Evolutionary conservation across 2,888 invertebrate species (phyloP).

Genomic region (Lordiphosa fenestrarum): DNA sequence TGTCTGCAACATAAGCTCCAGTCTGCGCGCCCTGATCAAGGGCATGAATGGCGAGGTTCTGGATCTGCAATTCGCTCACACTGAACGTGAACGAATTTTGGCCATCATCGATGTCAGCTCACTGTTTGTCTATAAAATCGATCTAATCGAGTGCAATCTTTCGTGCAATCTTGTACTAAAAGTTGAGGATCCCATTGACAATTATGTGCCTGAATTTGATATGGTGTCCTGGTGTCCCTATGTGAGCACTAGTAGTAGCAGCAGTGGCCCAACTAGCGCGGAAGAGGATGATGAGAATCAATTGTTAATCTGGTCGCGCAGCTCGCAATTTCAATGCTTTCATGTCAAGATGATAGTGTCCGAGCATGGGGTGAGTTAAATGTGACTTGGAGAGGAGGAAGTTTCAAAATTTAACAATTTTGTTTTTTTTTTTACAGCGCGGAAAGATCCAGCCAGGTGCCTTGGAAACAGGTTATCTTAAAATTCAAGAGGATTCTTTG

Average conservation of each 20-base stretch:
- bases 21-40: conserved; percentile 90
- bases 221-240: conserved; percentile 97
- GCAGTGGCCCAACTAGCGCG: conserved; percentile 35
- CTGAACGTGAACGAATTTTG: conserved; percentile 87
- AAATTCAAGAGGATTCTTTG: conserved; percentile 82
- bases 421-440: conserved; percentile 44
- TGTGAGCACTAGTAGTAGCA: conserved; percentile 58
- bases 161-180: conserved; percentile 81
- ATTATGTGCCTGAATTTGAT: conserved; percentile 82
- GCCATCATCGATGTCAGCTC: conserved; percentile 94
- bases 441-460: conserved; percentile 70
- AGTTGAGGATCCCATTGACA: conserved; percentile 80
- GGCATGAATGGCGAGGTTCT: conserved; percentile 93
- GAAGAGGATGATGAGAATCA: conserved; percentile 87
- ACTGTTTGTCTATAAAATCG: conserved; percentile 90
- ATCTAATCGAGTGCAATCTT: conserved; percentile 83
- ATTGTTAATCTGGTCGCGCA: conserved; percentile 90
- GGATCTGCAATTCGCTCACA: conserved; percentile 94
- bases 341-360: conserved; percentile 75
- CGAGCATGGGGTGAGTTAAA: conserved; percentile 76
- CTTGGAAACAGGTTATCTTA: conserved; percentile 77
- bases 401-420: neutral
- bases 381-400: neutral
- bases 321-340: conserved; percentile 82
- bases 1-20: conserved; percentile 85